A percentile compares a stretch with the other conserved stretches of the same genome.
These are phyloP conservation scores for Ochotona princeps DNA, from an alignment of 2,113 vertebrate genomes.

Conservation along the genomic window DNA sequence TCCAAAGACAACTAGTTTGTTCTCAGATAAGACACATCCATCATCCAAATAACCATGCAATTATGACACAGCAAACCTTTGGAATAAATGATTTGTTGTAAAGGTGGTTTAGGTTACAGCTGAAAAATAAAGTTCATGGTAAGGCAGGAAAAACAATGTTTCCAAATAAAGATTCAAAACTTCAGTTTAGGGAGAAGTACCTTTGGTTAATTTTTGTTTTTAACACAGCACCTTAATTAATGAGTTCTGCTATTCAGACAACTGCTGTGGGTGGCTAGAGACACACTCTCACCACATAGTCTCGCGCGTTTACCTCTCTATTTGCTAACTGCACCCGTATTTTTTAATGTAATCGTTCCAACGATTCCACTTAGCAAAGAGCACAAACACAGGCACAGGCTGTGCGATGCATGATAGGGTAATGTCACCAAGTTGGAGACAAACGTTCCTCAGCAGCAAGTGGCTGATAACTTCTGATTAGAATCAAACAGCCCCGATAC, in stretches of 20 bases:
- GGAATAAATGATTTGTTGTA: conserved; percentile 74
- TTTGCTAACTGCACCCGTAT: not conserved
- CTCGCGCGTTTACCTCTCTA: not conserved
- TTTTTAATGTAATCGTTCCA: not conserved
- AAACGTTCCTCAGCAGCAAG: not conserved
- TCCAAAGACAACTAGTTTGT: conserved; percentile 76
- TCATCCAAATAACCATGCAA: conserved; percentile 64
- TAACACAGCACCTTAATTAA: conserved; percentile 24
- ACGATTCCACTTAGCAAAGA: not conserved
- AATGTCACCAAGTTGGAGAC: not conserved
- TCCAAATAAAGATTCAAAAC: conserved; percentile 43
- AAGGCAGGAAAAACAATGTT: not conserved
- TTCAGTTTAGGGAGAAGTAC: not conserved
- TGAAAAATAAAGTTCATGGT: conserved; percentile 43
- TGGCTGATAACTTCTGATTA: not conserved
- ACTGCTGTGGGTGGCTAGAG: not conserved
- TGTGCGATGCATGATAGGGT: not conserved
- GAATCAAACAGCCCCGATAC: not conserved
- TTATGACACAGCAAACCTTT: conserved; percentile 35
- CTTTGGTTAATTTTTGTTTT: conserved; percentile 34
- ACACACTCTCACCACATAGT: not conserved
- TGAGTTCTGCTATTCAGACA: not conserved
- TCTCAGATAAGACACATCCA: conserved; percentile 71
- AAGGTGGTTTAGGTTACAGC: conserved; percentile 73
- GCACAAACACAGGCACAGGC: not conserved